These are phyloP conservation scores for Sebastes ruberrimus DNA, from an alignment of 2,797 vertebrate genomes.

Conservation along the genomic window DNA sequence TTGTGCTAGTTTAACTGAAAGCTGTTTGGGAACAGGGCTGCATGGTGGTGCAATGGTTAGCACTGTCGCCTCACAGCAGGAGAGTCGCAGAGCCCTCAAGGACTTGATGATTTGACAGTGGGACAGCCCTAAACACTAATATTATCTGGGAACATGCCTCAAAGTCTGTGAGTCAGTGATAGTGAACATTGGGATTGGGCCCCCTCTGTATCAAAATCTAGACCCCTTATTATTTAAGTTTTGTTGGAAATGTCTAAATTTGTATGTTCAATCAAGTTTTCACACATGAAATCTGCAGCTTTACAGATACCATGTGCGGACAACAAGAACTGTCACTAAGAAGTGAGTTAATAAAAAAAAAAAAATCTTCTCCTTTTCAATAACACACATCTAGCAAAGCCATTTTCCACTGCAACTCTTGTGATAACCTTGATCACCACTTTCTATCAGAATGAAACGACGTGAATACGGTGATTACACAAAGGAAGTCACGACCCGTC, in stretches of 20 bases:
- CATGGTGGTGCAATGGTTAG: too few species aligned
- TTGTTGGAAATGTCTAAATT: not conserved
- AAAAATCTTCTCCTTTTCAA: not conserved
- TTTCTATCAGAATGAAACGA: not conserved
- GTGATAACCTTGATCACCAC: not conserved
- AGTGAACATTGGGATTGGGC: not conserved
- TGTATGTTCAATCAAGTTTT: not conserved
- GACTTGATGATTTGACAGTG: too few species aligned
- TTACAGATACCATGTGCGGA: not conserved
- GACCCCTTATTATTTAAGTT: not conserved
- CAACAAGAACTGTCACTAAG: not conserved
- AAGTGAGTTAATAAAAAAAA: not conserved
- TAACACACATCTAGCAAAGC: not conserved
- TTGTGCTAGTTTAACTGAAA: conserved; percentile 3
- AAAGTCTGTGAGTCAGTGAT: not conserved
- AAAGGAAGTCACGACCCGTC: not conserved
- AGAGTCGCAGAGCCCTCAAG: too few species aligned
- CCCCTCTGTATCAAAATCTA: not conserved
- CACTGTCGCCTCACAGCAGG: too few species aligned
- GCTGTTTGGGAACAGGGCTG: not conserved
- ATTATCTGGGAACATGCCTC: not conserved
- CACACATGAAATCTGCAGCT: not conserved
- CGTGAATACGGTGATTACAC: not conserved
- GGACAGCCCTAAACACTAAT: too few species aligned
- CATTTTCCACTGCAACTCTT: not conserved